Percentiles rank a stretch among this genome's conserved stretches.
Evolutionary conservation across 2,888 invertebrate species (phyloP).

Genomic region (Mythimna ferrago): DNA sequence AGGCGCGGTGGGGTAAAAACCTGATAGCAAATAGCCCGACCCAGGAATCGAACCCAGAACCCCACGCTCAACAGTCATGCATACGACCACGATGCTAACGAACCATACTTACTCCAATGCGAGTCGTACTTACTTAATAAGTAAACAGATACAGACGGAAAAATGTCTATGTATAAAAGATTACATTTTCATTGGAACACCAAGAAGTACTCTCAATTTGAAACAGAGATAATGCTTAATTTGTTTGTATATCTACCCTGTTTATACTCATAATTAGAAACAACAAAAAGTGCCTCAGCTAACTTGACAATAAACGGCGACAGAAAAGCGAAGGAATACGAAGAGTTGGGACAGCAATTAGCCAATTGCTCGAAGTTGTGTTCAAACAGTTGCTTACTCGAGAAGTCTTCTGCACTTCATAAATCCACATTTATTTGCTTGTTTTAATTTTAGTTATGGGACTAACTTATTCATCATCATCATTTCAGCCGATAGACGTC

Average conservation of each 20-base stretch:
- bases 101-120: too few species aligned
- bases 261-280: not conserved
- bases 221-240: slow-evolving; percentile 6
- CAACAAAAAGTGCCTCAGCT: not conserved
- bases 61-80: too few species aligned
- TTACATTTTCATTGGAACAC: not conserved
- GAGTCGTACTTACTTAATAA: not conserved
- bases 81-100: too few species aligned
- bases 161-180: not conserved
- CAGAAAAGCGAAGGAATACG: slow-evolving; percentile 3
- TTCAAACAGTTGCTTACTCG: not conserved
- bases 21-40: too few species aligned
- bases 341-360: slow-evolving; percentile 5
- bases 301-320: slow-evolving; percentile 22
- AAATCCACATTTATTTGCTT: not conserved
- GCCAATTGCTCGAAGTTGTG: slow-evolving; percentile 14
- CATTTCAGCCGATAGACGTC: too few species aligned
- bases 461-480: too few species aligned
- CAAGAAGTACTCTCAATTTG: not conserved
- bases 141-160: not conserved
- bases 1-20: too few species aligned
- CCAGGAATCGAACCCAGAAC: too few species aligned
- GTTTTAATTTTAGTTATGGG: not conserved
- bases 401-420: not conserved
- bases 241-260: slow-evolving; percentile 3